These are phyloP conservation scores for Donacobius atricapilla DNA, from an alignment of 2,113 vertebrate species.

Conservation along the genomic window DNA sequence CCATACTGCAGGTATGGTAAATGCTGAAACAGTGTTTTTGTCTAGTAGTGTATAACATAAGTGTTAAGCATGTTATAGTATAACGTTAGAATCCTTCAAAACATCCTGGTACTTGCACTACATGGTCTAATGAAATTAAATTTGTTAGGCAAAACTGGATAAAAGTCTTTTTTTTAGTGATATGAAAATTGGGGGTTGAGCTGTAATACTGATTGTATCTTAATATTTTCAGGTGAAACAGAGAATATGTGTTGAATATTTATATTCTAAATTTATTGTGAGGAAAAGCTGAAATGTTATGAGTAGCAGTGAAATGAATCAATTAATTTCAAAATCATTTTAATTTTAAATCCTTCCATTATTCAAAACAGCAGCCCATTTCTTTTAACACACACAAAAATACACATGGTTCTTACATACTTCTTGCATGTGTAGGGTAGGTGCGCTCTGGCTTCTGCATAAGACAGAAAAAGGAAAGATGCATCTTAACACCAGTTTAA, in stretches of 20 bases:
- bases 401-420: not conserved
- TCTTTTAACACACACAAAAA: not conserved
- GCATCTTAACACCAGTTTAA: not conserved
- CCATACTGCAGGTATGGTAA: not conserved
- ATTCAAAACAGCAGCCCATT: not conserved
- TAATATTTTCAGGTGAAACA: not conserved
- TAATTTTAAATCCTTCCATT: not conserved
- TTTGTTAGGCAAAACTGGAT: not conserved
- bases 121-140: not conserved
- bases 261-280: not conserved
- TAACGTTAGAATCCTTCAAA: not conserved
- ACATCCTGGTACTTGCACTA: not conserved
- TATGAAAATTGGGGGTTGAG: not conserved
- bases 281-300: not conserved
- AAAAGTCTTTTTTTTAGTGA: not conserved
- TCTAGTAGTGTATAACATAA: not conserved
- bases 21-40: not conserved
- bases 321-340: not conserved
- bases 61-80: not conserved
- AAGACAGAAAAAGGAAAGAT: not conserved
- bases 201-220: not conserved
- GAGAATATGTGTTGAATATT: not conserved
- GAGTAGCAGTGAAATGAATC: not conserved
- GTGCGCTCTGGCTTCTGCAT: not conserved
- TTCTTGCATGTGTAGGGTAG: fast-evolving